Evolutionary conservation across 2,888 invertebrate species (phyloP).

Genomic region (Fragum whitleyi): DNA sequence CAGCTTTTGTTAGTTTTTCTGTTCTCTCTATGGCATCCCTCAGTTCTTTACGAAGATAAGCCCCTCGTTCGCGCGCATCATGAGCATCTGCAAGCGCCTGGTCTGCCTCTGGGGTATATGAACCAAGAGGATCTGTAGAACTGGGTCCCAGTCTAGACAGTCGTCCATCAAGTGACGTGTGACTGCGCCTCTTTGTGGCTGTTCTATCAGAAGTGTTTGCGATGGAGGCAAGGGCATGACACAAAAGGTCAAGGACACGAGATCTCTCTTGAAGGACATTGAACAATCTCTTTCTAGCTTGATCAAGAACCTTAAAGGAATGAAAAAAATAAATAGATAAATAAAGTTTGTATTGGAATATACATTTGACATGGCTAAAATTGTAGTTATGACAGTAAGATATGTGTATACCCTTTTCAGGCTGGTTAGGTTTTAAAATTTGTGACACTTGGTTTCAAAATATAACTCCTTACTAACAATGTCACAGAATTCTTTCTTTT

Average conservation of each 20-base stretch:
- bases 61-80: slow-evolving; percentile 76
- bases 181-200: slow-evolving; percentile 48
- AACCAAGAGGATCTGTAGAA: slow-evolving; percentile 80
- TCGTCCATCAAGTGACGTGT: slow-evolving; percentile 66
- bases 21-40: slow-evolving; percentile 78
- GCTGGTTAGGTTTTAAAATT: too few species aligned
- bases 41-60: slow-evolving; percentile 79
- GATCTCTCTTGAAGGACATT: slow-evolving; percentile 82
- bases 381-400: too few species aligned
- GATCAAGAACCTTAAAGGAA: slow-evolving; percentile 79
- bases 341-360: background rate
- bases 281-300: slow-evolving; percentile 80
- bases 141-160: slow-evolving; percentile 65
- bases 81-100: slow-evolving; percentile 80
- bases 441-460: too few species aligned
- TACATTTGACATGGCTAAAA: too few species aligned
- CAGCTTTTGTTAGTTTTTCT: slow-evolving; percentile 80
- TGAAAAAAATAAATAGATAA: too few species aligned
- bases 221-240: slow-evolving; percentile 80
- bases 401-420: too few species aligned
- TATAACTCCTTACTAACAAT: too few species aligned
- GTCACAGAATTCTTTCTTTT: too few species aligned
- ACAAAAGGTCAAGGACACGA: slow-evolving; percentile 83
- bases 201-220: slow-evolving; percentile 50
- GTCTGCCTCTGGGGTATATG: slow-evolving; percentile 83